phyloP scores from a whole-genome alignment of 1,140 invertebrate genomes.

The Anoplolepis gracilipes region DNA sequence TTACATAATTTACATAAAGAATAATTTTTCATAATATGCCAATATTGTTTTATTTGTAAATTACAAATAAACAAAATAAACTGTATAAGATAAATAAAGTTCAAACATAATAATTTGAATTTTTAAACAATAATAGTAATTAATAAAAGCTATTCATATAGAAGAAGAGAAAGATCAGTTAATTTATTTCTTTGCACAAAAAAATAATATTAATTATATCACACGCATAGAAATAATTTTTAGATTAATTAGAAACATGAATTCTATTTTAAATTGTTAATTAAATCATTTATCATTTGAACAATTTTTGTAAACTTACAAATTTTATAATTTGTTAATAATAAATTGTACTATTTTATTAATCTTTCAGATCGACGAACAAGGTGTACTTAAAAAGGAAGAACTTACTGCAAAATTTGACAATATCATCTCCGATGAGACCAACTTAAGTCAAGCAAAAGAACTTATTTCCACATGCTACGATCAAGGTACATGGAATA shows the following conservation, averaged over 20 bases:
- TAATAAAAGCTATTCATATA: background rate
- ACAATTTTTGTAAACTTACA: too few species aligned
- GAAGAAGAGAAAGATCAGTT: background rate
- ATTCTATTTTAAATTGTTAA: too few species aligned
- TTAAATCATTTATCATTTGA: too few species aligned
- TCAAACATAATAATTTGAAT: background rate
- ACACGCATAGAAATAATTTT: too few species aligned
- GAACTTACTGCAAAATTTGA: background rate
- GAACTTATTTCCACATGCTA: background rate
- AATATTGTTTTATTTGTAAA: background rate
- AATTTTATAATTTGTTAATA: background rate
- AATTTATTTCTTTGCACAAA: background rate
- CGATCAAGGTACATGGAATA: background rate
- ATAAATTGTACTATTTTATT: background rate
- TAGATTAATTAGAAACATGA: too few species aligned
- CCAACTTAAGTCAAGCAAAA: background rate
- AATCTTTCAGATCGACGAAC: background rate
- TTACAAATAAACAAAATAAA: background rate
- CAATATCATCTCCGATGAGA: background rate
- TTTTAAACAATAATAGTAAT: background rate
- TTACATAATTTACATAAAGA: background rate
- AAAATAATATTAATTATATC: too few species aligned
- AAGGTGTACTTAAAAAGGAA: background rate
- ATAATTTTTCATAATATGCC: background rate
- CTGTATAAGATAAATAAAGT: background rate